Base-by-base conservation (phyloP, 2,113 vertebrate species). In the Sander vitreus region DNA sequence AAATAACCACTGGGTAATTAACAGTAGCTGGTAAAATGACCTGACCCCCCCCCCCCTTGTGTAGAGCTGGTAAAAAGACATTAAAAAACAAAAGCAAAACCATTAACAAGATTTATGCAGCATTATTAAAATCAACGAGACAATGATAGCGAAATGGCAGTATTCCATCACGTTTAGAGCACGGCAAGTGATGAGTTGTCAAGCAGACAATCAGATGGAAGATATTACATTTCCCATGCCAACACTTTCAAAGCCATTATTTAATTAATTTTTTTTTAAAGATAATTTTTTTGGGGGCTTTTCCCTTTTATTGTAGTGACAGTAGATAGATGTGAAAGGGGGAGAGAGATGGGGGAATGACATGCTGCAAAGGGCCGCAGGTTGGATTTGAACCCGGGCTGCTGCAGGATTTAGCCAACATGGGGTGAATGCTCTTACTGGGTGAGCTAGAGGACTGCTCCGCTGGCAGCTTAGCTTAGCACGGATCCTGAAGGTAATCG, bases 1-100 rank as follows among this genome's bases (percentile, higher is more conserved):
- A 91, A 94, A 92, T 86, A 92, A 92, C 87, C 66, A 47, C 25
- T 64, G 72, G 75, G 85, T 92, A 91, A 92, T 93, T 93, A 93
- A 90, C 88, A 78, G 76, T 73, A 78, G 23, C 62, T n/a, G 47
- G 78, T 82, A 73, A 83, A 87, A 91, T 80, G 70, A 74, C 76
- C 88, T 77, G 78, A 90, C 87, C 76, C 67, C 77, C 67, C 62
- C 63, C 53, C 64, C 73, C 70, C 77, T 66, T 86, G 66, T 88
- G 85, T 82, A 19, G 51, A 51, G 74, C 69, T 65, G 79, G 74
- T 78, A 36, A 79, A 88, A 71, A 89, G 59, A 84, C 72, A 85
- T 86, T 69, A 85, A 91, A 91, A 88, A 87, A 65, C 5, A 90
- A 74, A 92, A 93, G 90, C 88, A 94, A 89, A 92, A 91, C 90